Evolutionary conservation across 2,113 vertebrate genomes (phyloP), one percentile per base, ranked within the genome.

Genomic region (Telmatochromis brachygnathus): DNA sequence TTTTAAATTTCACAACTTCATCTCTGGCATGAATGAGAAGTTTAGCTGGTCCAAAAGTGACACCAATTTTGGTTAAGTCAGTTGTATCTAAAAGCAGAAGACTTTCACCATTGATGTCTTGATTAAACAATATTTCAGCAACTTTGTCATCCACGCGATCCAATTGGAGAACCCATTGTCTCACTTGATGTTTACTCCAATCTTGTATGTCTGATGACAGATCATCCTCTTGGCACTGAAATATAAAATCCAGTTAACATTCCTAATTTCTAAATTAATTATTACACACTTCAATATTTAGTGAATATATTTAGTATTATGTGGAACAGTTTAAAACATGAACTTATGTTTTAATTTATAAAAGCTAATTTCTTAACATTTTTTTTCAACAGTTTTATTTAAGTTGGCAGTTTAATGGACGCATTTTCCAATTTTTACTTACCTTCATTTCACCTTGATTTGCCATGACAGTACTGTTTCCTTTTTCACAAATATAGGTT

Each of bases 121-220:
- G 5, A 4, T 92, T 7, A 79, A 92, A 91, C 7, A 96, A 79
- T 39, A 86, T 83, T 8, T 93, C 49, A 47, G 93, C 94, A 89
- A 49, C 82, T 15, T 26, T 28, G 26, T 47, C 55, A 17, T 92
- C 90, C 12, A 94, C 87, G 17, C 68, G n/a, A n/a, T 86, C 65
- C 85, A 94, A 10, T 1, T 23, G 58, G 5, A 87, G 82, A 90
- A 47, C 60, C 95, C 95, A 96, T 37, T 91, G 5, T 19, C 30
- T 94, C 47, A 95, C 94, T 42, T 96, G 88, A 60, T 94, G 51
- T 91, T 91, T 92, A 70, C 55, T 91, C 96, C 94, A 96, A 21
- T 91, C 84, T 26, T 94, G 60, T 49, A 96, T 90, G 53, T 95
- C 82, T 30, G 56, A 37, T 37, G 93, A 81, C 47, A 84, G 86